These are phyloP conservation scores for Acanthurus lineatus DNA, from an alignment of 2,797 vertebrate genomes.

Conservation along the genomic window DNA sequence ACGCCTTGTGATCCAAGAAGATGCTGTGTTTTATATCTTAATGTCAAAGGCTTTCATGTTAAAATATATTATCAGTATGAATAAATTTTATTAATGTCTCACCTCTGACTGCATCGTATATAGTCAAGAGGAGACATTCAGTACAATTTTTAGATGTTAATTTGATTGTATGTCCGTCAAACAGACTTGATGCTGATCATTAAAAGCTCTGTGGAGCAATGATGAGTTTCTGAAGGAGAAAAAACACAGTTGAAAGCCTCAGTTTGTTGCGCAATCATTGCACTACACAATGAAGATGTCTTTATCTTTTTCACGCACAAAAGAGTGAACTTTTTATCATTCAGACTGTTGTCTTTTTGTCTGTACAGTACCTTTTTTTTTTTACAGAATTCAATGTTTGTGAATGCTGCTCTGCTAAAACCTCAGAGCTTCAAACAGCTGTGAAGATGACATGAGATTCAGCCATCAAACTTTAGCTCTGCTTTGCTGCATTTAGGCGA, in stretches of 20 bases:
- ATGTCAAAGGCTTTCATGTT: neutral
- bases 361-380: neutral
- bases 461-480: neutral
- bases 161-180: neutral
- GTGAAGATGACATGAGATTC: neutral
- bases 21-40: slow-evolving; percentile 1
- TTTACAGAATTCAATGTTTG: neutral
- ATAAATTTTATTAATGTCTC: slow-evolving; percentile 7
- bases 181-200: neutral
- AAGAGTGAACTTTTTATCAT: slow-evolving; percentile 9
- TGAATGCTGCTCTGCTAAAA: neutral
- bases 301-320: neutral
- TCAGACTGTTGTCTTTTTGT: slow-evolving; percentile 4
- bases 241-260: too few species aligned
- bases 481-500: too few species aligned
- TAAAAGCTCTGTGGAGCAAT: neutral
- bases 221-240: neutral
- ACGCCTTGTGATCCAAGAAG: slow-evolving; percentile 76
- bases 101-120: neutral
- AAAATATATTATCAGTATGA: neutral
- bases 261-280: neutral
- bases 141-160: neutral
- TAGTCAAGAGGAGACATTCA: neutral
- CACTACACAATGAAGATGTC: neutral
- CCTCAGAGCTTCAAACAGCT: neutral